These are phyloP conservation scores for Mactra quadrangularis DNA, from an alignment of 1,140 invertebrate genomes.

Conservation along the genomic window DNA sequence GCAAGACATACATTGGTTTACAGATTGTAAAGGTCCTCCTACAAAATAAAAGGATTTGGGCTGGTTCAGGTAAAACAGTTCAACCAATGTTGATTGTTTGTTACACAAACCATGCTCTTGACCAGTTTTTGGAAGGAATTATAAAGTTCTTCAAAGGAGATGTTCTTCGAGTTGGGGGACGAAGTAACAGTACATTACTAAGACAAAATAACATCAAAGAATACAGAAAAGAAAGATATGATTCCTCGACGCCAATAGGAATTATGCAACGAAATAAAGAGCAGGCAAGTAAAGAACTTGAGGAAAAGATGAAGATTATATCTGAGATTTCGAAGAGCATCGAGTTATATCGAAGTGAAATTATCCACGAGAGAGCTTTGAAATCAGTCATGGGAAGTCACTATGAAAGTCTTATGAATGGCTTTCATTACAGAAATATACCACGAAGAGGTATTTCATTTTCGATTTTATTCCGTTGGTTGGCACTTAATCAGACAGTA, in stretches of 20 bases:
- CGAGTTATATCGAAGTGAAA: not conserved
- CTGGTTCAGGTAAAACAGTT: not conserved
- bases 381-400: not conserved
- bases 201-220: slow-evolving; percentile 26
- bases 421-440: no score
- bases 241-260: not conserved
- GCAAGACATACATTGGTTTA: slow-evolving; percentile 81
- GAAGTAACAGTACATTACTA: slow-evolving; percentile 77
- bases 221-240: not conserved
- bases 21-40: slow-evolving; percentile 82
- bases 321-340: not conserved
- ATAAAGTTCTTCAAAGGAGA: slow-evolving; percentile 64
- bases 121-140: slow-evolving; percentile 92
- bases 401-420: slow-evolving; percentile 1
- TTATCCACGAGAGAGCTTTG: not conserved
- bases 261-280: slow-evolving; percentile 13
- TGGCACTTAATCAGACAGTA: no score
- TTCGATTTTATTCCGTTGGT: slow-evolving; percentile 1
- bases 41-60: slow-evolving; percentile 75
- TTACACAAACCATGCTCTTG: slow-evolving; percentile 94
- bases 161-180: slow-evolving; percentile 90
- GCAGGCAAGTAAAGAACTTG: not conserved
- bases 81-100: slow-evolving; percentile 91
- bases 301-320: not conserved
- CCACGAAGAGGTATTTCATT: not conserved